Conservation (phyloP, 2,113 vertebrate species). For the Pluvianellus socialis region DNA sequence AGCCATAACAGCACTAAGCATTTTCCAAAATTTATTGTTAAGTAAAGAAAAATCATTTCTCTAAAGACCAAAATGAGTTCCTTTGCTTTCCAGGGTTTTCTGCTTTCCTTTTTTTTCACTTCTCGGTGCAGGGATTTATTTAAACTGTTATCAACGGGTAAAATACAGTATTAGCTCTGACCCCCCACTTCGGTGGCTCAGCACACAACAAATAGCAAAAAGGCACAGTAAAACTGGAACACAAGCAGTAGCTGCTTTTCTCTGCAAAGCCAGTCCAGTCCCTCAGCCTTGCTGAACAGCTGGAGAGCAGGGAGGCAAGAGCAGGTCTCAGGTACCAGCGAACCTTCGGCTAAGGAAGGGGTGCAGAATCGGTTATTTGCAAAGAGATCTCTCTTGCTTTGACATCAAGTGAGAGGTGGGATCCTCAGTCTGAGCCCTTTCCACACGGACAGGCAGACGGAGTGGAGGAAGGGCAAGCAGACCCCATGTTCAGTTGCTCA, state of each 20-base stretch:
- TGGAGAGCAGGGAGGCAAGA: not conserved
- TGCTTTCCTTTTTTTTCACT: not conserved
- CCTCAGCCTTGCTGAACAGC: not conserved
- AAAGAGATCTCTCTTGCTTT: not conserved
- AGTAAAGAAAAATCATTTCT: not conserved
- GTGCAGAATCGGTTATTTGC: not conserved
- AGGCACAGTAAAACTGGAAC: not conserved
- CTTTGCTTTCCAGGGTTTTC: not conserved
- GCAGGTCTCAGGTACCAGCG: not conserved
- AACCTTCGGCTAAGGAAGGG: not conserved
- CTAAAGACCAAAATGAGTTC: not conserved
- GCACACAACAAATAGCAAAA: not conserved
- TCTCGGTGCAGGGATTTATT: not conserved
- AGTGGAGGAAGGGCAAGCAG: not conserved
- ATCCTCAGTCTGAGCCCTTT: not conserved
- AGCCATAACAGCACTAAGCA: not conserved
- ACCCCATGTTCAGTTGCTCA: not conserved
- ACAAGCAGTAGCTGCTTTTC: not conserved
- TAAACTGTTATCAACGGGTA: not conserved
- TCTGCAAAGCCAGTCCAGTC: not conserved
- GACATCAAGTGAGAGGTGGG: not conserved
- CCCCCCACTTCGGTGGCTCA: not conserved
- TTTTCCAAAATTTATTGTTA: not conserved
- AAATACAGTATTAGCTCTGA: not conserved
- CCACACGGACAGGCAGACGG: too few relatives aligned